These are phyloP conservation scores for Ophiothrix spiculata DNA, from an alignment of 35 echinoderm and acorn worm genomes.

Conservation along the genomic window DNA sequence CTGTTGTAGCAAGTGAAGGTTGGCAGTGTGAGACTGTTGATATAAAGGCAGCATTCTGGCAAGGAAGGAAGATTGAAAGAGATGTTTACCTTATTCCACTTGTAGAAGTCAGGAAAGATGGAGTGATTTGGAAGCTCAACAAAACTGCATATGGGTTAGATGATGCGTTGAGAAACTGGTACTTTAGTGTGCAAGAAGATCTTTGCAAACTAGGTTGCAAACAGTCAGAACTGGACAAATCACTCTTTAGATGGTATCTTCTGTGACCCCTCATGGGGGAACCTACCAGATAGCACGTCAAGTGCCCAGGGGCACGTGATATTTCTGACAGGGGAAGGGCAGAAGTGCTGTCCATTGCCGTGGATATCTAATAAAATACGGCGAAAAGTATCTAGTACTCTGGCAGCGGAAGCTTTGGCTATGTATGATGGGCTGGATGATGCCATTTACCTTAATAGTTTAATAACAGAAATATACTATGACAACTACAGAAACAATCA, in stretches of 20 bases:
- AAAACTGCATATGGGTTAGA: constrained; percentile 16
- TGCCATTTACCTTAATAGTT: not conserved
- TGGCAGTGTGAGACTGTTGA: constrained; percentile 1
- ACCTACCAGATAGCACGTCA: not conserved
- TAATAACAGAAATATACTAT: constrained; percentile 10
- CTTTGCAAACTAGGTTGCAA: constrained; percentile 1
- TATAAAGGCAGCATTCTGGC: constrained; percentile 8
- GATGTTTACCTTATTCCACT: constrained; percentile 8
- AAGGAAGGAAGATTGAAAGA: constrained; percentile 1
- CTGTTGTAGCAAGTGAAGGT: constrained; percentile 17
- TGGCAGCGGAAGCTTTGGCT: not conserved
- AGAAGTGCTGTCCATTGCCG: not conserved
- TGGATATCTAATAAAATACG: constrained; percentile 9
- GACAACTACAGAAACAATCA: not conserved
- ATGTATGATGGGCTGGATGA: constrained; percentile 10
- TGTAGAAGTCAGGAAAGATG: constrained; percentile 1
- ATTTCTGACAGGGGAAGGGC: constrained; percentile 24
- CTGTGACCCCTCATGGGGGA: constrained; percentile 5
- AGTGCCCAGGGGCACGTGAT: constrained; percentile 28
- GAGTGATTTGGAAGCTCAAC: constrained; percentile 10
- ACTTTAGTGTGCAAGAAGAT: constrained; percentile 24
- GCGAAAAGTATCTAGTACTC: not conserved
- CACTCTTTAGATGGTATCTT: constrained; percentile 24
- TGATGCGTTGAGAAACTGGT: constrained; percentile 21
- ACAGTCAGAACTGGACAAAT: not conserved